These are phyloP conservation scores for Pollenia griseotomentosa DNA, from an alignment of 2,888 invertebrate genomes.

Conservation along the genomic window DNA sequence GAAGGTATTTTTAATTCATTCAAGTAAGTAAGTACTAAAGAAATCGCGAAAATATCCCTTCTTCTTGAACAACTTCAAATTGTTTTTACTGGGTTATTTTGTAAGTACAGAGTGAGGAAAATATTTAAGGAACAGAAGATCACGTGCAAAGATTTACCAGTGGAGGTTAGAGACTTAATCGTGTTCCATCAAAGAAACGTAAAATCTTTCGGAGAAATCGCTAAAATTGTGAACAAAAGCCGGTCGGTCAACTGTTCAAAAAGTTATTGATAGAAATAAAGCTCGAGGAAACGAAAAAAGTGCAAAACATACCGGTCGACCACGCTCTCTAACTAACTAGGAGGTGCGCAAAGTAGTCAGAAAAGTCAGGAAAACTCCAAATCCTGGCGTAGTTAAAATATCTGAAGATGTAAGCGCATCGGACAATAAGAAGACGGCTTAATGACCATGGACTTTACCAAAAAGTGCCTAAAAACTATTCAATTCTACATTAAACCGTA, in stretches of 20 bases:
- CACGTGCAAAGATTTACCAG: too few species aligned
- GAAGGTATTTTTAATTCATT: too few species aligned
- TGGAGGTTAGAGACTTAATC: too few species aligned
- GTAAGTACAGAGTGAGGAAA: too few species aligned
- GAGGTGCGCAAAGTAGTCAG: neutral
- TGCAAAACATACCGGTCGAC: conserved; percentile 4
- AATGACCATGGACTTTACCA: conserved; percentile 14
- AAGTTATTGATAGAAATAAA: neutral
- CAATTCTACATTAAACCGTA: conserved; percentile 3
- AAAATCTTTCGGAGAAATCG: too few species aligned
- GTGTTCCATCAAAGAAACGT: too few species aligned
- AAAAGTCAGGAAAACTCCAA: conserved; percentile 10
- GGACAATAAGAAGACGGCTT: conserved; percentile 6
- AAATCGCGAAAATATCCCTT: too few species aligned
- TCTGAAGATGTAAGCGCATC: neutral
- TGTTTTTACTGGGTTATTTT: too few species aligned
- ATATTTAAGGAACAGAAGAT: too few species aligned
- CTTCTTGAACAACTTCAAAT: too few species aligned
- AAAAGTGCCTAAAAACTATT: conserved; percentile 1
- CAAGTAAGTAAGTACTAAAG: too few species aligned
- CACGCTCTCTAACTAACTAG: neutral
- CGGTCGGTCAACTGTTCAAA: neutral
- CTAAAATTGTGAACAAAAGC: too few species aligned
- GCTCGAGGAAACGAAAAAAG: neutral
- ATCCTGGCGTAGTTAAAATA: conserved; percentile 3